These are phyloP conservation scores for Halcyon smyrnensis DNA, from an alignment of 2,797 vertebrate species.

Conservation along the genomic window DNA sequence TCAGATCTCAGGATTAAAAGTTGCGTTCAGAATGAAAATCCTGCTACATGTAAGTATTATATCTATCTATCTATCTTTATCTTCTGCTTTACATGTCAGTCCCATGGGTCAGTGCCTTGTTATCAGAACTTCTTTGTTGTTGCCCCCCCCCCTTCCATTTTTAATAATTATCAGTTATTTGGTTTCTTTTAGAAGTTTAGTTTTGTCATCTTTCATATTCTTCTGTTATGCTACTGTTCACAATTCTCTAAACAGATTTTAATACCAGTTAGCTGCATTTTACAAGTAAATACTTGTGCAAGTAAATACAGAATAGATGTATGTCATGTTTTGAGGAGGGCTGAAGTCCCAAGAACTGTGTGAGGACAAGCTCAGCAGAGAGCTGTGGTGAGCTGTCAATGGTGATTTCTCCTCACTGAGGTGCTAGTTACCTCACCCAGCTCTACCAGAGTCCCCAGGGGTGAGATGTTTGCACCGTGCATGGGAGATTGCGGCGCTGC, in stretches of 20 bases:
- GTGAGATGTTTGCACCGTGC: fast-evolving
- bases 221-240: not conserved
- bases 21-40: not conserved
- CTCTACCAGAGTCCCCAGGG: not conserved
- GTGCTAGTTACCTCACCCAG: not conserved
- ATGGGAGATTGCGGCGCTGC: fast-evolving
- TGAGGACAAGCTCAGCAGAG: not conserved
- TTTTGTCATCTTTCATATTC: not conserved
- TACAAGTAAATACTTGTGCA: not conserved
- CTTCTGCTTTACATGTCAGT: not conserved
- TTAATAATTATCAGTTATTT: not conserved
- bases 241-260: not conserved
- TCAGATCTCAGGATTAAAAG: not conserved
- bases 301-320: not conserved
- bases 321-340: not conserved
- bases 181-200: not conserved
- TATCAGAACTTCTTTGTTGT: not conserved
- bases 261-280: not conserved
- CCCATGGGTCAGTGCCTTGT: not conserved
- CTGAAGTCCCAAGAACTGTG: not conserved
- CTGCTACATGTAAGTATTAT: not conserved
- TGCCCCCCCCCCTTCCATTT: too few relatives aligned
- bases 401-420: not conserved
- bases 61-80: not conserved
- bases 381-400: not conserved